Evolutionary conservation across 1,140 invertebrate genomes (phyloP).

Genomic region (Drosophila suzukii): DNA sequence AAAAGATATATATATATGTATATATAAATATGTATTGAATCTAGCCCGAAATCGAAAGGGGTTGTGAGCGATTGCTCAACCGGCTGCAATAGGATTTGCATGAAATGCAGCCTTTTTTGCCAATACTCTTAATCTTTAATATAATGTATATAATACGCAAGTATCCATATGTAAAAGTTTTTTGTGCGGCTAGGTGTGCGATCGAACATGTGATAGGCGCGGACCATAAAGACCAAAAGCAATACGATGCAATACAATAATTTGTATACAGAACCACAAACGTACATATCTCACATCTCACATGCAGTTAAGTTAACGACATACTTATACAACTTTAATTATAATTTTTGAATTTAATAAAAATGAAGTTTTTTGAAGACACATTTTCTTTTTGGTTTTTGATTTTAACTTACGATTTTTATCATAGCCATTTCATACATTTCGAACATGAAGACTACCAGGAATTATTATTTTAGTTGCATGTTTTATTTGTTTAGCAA

Average conservation of each 20-base stretch:
- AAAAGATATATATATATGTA: constrained; percentile 17
- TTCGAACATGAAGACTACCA: neutral
- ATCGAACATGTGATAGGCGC: constrained; percentile 43
- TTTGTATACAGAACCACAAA: constrained; percentile 11
- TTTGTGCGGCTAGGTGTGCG: constrained; percentile 29
- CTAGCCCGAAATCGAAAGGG: constrained; percentile 19
- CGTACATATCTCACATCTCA: constrained; percentile 36
- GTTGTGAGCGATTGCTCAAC: constrained; percentile 58
- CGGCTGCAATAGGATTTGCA: constrained; percentile 37
- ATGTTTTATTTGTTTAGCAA: neutral
- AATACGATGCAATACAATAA: constrained; percentile 30
- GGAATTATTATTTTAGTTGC: no score
- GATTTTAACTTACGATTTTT: neutral
- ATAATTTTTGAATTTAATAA: constrained; percentile 48
- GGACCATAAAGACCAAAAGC: constrained; percentile 49
- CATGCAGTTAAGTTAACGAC: constrained; percentile 17
- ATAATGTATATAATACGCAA: constrained; percentile 46
- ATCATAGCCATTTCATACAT: neutral
- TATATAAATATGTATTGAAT: constrained; percentile 18
- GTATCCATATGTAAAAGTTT: constrained; percentile 13
- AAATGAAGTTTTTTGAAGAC: constrained; percentile 19
- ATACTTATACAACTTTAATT: constrained; percentile 21
- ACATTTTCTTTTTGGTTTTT: constrained; percentile 5
- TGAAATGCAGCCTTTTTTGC: constrained; percentile 44
- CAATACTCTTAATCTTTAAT: constrained; percentile 49